Base-by-base conservation (phyloP, 2,797 vertebrate species). In the Takifugu rubripes region DNA sequence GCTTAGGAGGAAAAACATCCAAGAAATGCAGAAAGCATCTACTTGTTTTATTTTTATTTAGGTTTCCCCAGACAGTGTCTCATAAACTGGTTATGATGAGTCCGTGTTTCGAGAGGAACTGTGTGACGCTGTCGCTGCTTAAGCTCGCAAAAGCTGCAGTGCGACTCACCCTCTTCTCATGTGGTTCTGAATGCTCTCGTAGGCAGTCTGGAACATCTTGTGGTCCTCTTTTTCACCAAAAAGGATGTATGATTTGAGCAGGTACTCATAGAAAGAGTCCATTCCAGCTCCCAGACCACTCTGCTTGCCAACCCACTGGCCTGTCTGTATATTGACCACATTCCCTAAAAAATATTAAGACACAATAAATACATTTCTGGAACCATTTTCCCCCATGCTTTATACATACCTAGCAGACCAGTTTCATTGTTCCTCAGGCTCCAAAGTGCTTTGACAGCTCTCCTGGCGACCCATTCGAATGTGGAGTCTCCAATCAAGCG, bases 231-330 rank as follows among this genome's bases (percentile, higher is more conserved):
- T 92, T 65, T 99, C 95, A 61, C 97, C 97, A 81, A 99, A 99
- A 24, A 99, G 93, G 67, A 99, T 96, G 88, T 99, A 98, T 0
- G 97, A 96, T 74, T 99, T 99, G 54, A 99, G 92, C 63, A 99
- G 91, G 74, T 99, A 99, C 70, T 99, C 97, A 24, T 96, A 98
- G 86, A 99, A 99, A 0, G 97, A 99, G 74, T 99, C 97, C 59
- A 94, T 93, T 0, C 97, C 97, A 0, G 97, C 97, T 43, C 97
- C 97, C 52, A 99, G 81, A 3, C 97, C 97, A 16, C 97, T 99
- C 79, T 98, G 97, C 83, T 94, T 98, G 46, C 95, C 92, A 45
- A 99, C 94, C 97, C 97, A 99, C 47, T 94, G 94, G 54, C 97
- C 97, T 1, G 97, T 99, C 84, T 99, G 97, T 83, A 99, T 98